Conservation (phyloP, 2,797 vertebrate genomes). For the Sebastes melanostomus region DNA sequence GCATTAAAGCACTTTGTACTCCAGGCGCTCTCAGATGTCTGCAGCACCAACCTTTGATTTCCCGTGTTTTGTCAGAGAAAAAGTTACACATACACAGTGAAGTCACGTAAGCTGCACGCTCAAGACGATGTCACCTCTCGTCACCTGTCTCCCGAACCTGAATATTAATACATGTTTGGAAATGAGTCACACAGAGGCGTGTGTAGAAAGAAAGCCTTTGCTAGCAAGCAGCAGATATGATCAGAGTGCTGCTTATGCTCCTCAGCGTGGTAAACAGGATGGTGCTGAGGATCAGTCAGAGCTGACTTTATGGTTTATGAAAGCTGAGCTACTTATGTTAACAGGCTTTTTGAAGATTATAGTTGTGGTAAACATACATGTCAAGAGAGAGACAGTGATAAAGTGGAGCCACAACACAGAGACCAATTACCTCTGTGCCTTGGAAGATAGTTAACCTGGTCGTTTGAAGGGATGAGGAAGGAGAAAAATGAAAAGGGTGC, state of each 20-base stretch:
- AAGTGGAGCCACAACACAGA: slow-evolving; percentile 71
- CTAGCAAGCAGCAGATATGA: slow-evolving; percentile 76
- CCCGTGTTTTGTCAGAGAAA: slow-evolving; percentile 56
- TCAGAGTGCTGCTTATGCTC: slow-evolving; percentile 77
- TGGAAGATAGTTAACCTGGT: slow-evolving; percentile 69
- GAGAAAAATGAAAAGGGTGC: slow-evolving; percentile 5
- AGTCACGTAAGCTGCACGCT: slow-evolving; percentile 65
- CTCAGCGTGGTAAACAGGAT: slow-evolving; percentile 82
- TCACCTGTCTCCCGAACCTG: slow-evolving; percentile 73
- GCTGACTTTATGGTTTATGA: slow-evolving; percentile 84
- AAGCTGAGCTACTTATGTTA: slow-evolving; percentile 88
- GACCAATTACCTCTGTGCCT: slow-evolving; percentile 73
- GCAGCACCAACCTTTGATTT: slow-evolving; percentile 69
- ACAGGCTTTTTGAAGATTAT: slow-evolving; percentile 89
- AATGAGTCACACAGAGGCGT: slow-evolving; percentile 69
- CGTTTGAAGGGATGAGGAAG: slow-evolving; percentile 50
- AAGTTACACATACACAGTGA: slow-evolving; percentile 43
- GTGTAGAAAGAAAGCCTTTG: slow-evolving; percentile 65
- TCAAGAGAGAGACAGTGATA: slow-evolving; percentile 78
- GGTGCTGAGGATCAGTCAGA: slow-evolving; percentile 81
- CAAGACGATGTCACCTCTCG: slow-evolving; percentile 63
- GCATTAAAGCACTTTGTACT: slow-evolving; percentile 61
- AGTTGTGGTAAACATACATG: slow-evolving; percentile 87
- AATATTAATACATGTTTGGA: slow-evolving; percentile 80
- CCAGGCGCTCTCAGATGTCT: slow-evolving; percentile 49